Evolutionary conservation across 2,888 invertebrate species (phyloP).

Genomic region (Lycophotia porphyrea): DNA sequence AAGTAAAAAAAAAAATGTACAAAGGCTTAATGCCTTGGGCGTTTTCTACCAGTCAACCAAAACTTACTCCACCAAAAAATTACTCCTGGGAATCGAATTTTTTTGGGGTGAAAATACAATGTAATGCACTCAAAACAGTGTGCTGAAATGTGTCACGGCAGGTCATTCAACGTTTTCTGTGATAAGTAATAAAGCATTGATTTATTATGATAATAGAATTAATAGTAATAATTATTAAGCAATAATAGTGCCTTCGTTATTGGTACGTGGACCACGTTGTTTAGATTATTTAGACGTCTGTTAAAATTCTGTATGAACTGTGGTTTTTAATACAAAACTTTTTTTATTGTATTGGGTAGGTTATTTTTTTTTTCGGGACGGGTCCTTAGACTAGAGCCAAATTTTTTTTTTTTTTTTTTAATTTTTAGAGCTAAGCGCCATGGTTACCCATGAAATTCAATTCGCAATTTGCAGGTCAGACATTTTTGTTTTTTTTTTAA

Average conservation of each 20-base stretch:
- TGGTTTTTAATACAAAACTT: conserved; percentile 29
- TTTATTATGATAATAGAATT: conserved; percentile 36
- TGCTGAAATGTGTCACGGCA: conserved; percentile 18
- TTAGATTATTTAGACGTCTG: conserved; percentile 6
- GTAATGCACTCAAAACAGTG: too few relatives aligned
- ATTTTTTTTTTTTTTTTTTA: background rate
- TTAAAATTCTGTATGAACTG: conserved; percentile 10
- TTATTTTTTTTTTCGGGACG: background rate
- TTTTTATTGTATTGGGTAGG: background rate
- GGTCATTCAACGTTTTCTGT: conserved; percentile 52
- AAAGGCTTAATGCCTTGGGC: too few relatives aligned
- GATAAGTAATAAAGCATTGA: conserved; percentile 58
- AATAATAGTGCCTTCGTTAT: conserved; percentile 59
- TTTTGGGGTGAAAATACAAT: too few relatives aligned
- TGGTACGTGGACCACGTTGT: conserved; percentile 41
- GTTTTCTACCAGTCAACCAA: too few relatives aligned
- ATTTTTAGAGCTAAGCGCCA: background rate
- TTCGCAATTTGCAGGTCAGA: too few relatives aligned
- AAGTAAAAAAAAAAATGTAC: too few relatives aligned
- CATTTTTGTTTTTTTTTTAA: too few relatives aligned
- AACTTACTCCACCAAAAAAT: too few relatives aligned
- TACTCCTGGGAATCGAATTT: too few relatives aligned
- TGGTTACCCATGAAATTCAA: too few relatives aligned
- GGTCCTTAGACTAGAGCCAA: background rate
- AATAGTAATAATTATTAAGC: conserved; percentile 47